phyloP scores from a whole-genome alignment of 2,113 vertebrate genomes.

The Tragelaphus strepsiceros region DNA sequence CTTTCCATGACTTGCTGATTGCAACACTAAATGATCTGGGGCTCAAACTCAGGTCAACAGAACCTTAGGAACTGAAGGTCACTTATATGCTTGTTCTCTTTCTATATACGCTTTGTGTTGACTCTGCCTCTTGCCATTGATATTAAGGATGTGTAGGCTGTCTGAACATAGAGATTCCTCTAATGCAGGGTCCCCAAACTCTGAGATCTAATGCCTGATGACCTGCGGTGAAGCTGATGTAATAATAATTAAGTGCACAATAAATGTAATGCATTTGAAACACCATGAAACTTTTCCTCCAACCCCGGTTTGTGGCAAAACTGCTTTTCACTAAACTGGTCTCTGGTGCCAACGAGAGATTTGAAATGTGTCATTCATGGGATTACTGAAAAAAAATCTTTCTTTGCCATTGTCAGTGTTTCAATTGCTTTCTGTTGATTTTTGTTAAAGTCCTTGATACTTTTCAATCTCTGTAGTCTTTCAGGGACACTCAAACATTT shows the following conservation, averaged over 20 bases:
- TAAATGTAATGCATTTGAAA: not conserved
- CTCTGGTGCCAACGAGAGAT: not conserved
- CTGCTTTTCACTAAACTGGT: not conserved
- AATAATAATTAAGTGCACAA: not conserved
- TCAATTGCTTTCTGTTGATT: not conserved
- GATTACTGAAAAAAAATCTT: not conserved
- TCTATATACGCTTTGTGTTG: not conserved
- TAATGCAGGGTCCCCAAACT: not conserved
- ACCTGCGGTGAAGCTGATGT: not conserved
- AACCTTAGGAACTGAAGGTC: not conserved
- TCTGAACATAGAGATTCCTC: not conserved
- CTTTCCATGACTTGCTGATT: not conserved
- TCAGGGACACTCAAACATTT: not conserved
- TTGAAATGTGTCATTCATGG: not conserved
- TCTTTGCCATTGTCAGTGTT: not conserved
- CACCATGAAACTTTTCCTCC: not conserved
- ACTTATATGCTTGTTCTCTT: not conserved
- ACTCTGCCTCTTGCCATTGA: not conserved
- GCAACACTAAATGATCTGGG: not conserved
- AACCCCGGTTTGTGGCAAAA: rapidly evolving
- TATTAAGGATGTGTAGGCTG: not conserved
- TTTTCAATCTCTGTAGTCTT: not conserved
- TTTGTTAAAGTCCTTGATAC: not conserved
- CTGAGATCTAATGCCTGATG: not conserved
- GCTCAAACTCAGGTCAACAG: not conserved